These are phyloP conservation scores for Cynopterus brachyotis DNA, from an alignment of 2,113 vertebrate genomes.

Conservation along the genomic window DNA sequence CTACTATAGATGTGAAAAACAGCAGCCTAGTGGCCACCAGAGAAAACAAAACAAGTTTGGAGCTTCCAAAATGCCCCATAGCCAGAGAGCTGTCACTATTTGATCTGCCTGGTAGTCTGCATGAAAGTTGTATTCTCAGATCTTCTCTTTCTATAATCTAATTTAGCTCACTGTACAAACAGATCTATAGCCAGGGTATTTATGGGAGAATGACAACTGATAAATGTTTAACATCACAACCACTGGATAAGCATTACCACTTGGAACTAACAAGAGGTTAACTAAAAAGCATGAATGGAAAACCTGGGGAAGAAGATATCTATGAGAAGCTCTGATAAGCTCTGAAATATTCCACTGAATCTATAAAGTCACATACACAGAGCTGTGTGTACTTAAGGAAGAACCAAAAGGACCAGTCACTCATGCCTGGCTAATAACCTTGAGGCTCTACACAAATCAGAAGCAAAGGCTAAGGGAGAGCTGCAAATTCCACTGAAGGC, in stretches of 20 bases:
- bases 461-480: not conserved
- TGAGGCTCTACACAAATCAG: not conserved
- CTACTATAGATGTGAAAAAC: not conserved
- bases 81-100: not conserved
- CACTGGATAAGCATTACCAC: not conserved
- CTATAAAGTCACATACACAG: not conserved
- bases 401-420: not conserved
- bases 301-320: not conserved
- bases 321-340: not conserved
- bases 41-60: not conserved
- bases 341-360: not conserved
- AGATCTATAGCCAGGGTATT: not conserved
- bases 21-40: not conserved
- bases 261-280: not conserved
- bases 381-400: not conserved
- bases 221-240: not conserved
- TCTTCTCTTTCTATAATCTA: not conserved
- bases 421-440: not conserved
- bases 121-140: not conserved
- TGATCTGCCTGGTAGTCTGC: not conserved
- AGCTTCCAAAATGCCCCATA: not conserved
- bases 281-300: not conserved
- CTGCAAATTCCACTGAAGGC: not conserved
- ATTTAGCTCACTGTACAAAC: not conserved
- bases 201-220: not conserved